Conservation (phyloP, 2,888 invertebrate genomes). For the Spilosoma lubricipeda region DNA sequence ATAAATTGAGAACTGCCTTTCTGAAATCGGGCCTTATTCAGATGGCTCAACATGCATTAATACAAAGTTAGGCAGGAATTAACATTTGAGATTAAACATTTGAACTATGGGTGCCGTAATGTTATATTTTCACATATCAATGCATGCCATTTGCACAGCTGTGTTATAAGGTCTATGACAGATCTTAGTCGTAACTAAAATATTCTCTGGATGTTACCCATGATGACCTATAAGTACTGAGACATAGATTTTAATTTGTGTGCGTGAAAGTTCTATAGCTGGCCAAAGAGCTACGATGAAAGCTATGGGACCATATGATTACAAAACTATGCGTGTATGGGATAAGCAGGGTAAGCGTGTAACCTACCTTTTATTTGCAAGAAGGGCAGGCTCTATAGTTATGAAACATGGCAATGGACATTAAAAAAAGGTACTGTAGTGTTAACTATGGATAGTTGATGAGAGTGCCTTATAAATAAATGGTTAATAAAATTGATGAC, state of each 20-base stretch:
- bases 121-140: not conserved
- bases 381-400: not conserved
- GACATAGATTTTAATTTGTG: not conserved
- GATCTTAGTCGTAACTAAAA: not conserved
- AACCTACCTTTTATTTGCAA: not conserved
- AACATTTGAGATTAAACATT: not conserved
- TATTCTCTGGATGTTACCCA: not conserved
- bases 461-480: not conserved
- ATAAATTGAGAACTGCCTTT: conserved; percentile 18
- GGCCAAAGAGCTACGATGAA: not conserved
- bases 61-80: not conserved
- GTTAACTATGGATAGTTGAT: not conserved
- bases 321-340: not conserved
- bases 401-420: not conserved
- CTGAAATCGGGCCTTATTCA: conserved; percentile 7
- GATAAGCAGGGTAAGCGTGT: not conserved
- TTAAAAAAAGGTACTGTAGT: not conserved
- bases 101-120: not conserved
- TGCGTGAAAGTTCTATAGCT: not conserved
- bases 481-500: not conserved
- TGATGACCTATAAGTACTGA: conserved; percentile 2
- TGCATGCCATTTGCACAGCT: not conserved
- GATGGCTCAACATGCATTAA: conserved; percentile 4
- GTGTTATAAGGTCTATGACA: not conserved
- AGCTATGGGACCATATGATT: not conserved